phyloP scores from a whole-genome alignment of 2,113 vertebrate species.

The Asarcornis scutulata region DNA sequence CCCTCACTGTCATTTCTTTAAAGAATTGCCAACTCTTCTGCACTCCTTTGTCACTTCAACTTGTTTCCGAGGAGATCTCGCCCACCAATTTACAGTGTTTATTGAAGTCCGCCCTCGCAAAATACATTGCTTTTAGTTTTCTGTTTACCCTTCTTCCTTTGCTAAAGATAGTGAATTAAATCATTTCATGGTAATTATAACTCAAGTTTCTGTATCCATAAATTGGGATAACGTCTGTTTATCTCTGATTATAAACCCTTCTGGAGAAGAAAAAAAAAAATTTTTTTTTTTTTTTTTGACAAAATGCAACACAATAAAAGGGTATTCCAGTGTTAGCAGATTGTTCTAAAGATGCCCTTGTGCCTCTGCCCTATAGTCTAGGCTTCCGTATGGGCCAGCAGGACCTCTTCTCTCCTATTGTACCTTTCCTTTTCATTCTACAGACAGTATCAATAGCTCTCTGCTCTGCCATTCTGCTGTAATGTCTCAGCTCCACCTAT shows the following conservation, averaged over 20 bases:
- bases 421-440: not conserved
- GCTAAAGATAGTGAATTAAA: conserved; percentile 29
- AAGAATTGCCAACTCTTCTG: conserved; percentile 71
- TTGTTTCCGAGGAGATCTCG: conserved; percentile 71
- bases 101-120: conserved; percentile 42
- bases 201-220: not conserved
- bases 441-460: not conserved
- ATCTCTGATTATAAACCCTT: not conserved
- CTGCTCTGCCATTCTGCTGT: not conserved
- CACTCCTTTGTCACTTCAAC: conserved; percentile 63
- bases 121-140: conserved; percentile 56
- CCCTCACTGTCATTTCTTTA: conserved; percentile 73
- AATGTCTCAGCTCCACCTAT: not conserved
- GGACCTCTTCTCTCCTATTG: not conserved
- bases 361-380: not conserved
- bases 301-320: not conserved
- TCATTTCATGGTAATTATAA: conserved; percentile 16
- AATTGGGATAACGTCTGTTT: not conserved
- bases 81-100: conserved; percentile 59
- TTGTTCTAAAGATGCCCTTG: not conserved
- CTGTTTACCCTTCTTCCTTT: conserved; percentile 25
- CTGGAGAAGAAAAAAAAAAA: not conserved
- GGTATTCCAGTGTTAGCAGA: too few relatives aligned
- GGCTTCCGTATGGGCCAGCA: not conserved
- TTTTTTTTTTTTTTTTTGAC: not conserved